These are phyloP conservation scores for Andrena hattorfiana DNA, from an alignment of 2,888 invertebrate species.

Conservation along the genomic window DNA sequence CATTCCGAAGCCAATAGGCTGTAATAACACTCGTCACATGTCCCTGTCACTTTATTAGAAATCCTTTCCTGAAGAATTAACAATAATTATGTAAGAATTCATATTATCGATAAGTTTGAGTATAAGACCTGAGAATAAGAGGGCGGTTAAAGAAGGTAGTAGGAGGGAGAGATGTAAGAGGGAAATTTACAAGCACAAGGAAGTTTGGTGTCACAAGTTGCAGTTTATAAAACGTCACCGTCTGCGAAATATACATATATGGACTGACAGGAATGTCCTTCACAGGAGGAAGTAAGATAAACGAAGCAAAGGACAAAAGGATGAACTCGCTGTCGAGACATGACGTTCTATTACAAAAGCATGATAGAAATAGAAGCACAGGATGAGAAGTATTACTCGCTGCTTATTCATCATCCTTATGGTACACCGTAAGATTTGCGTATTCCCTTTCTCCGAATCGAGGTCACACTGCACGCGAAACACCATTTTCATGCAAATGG, in stretches of 20 bases:
- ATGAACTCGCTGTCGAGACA: background rate
- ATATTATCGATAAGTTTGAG: background rate
- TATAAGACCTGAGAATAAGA: background rate
- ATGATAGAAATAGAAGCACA: background rate
- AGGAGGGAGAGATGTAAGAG: no score
- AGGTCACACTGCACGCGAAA: background rate
- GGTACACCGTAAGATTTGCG: background rate
- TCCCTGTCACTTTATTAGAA: background rate
- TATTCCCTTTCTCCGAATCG: constrained; percentile 1
- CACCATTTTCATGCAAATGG: background rate
- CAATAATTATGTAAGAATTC: background rate
- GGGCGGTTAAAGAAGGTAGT: background rate
- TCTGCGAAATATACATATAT: constrained; percentile 5
- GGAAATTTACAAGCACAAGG: background rate
- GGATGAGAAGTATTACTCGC: background rate
- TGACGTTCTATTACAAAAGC: background rate
- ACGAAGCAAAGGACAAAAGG: background rate
- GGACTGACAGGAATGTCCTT: constrained; percentile 14
- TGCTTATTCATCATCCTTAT: constrained; percentile 2
- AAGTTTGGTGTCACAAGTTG: constrained; percentile 19
- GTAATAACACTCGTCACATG: background rate
- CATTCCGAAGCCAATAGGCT: background rate
- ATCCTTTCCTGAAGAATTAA: background rate
- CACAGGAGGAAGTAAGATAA: background rate
- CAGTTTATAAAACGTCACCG: constrained; percentile 36